Evolutionary conservation across 2,888 invertebrate species (phyloP).

Genomic region (Spilarctia lutea): DNA sequence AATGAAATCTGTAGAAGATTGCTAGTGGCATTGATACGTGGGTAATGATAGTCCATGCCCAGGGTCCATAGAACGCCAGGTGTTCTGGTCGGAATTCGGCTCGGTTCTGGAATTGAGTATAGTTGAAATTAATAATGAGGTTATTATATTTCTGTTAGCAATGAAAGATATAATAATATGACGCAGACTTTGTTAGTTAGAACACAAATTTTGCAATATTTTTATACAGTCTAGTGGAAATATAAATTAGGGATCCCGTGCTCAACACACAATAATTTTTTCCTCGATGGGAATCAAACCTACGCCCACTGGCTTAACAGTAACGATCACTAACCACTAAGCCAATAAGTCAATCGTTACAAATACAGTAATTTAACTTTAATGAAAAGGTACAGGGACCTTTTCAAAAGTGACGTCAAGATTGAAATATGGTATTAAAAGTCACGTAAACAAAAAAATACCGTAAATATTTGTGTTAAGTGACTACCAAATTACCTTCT

Average conservation of each 20-base stretch:
- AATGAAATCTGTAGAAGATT: conserved; percentile 96
- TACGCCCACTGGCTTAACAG: no score
- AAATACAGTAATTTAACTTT: not conserved
- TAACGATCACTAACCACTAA: no score
- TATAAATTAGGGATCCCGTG: no score
- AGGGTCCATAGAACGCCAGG: conserved; percentile 92
- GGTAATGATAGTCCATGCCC: conserved; percentile 97
- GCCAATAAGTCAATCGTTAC: no score
- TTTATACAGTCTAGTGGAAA: no score
- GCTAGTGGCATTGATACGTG: conserved; percentile 96
- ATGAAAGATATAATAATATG: not conserved
- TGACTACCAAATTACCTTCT: conserved; percentile 73
- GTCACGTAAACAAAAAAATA: not conserved
- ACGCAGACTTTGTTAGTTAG: not conserved
- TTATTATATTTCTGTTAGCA: not conserved
- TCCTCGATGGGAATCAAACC: no score
- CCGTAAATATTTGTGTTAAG: not conserved
- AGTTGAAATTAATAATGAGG: not conserved
- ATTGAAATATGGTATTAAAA: no score
- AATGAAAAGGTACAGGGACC: not conserved
- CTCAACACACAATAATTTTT: no score
- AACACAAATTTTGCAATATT: no score
- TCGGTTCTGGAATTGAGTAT: conserved; percentile 85
- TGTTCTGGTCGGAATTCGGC: conserved; percentile 94
- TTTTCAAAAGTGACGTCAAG: not conserved